These are phyloP conservation scores for Myodes glareolus DNA, from an alignment of 2,113 vertebrate species.

Conservation along the genomic window DNA sequence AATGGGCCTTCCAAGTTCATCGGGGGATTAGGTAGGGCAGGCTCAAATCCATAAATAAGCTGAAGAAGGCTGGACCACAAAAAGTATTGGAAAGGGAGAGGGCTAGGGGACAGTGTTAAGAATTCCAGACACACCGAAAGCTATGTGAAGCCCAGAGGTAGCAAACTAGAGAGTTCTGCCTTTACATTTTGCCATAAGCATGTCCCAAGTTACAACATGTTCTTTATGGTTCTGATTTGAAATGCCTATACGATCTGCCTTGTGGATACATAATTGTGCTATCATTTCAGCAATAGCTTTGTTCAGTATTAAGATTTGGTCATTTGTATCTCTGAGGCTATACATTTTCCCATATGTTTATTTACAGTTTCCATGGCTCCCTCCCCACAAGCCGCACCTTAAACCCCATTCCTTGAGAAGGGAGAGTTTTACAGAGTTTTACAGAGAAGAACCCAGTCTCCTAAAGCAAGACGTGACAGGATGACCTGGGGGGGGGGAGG, in stretches of 20 bases:
- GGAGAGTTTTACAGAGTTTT: not conserved
- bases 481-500: fast-evolving
- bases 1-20: too few species aligned
- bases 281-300: too few species aligned
- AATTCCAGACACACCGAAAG: not conserved
- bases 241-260: not conserved
- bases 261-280: not conserved
- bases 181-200: not conserved
- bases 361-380: not conserved
- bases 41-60: not conserved
- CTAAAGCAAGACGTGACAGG: too few species aligned
- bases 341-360: too few species aligned
- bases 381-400: too few species aligned
- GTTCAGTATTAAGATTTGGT: not conserved
- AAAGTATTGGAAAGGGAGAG: too few species aligned
- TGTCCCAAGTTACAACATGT: not conserved
- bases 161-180: not conserved
- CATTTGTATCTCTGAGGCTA: not conserved
- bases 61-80: not conserved
- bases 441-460: not conserved
- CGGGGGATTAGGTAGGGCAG: not conserved
- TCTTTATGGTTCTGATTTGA: not conserved
- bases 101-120: fast-evolving
- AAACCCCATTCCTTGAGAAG: too few species aligned
- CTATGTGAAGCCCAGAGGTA: not conserved